Conservation (phyloP, 1,140 invertebrate species). For the Drosophila bipectinata region DNA sequence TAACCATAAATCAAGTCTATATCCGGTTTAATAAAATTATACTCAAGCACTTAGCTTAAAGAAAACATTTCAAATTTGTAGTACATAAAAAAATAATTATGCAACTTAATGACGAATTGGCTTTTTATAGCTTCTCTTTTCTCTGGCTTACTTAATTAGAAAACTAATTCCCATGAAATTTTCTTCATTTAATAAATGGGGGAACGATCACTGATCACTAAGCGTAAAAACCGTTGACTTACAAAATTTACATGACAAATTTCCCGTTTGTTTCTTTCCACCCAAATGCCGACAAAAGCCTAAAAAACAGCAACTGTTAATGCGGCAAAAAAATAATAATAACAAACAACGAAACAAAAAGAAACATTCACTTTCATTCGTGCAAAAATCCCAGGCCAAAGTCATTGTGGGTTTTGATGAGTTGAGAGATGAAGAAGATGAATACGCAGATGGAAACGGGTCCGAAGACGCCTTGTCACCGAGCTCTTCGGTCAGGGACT, state of each 20-base stretch:
- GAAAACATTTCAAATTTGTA: neutral
- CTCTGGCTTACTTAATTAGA: neutral
- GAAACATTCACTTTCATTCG: constrained; percentile 72
- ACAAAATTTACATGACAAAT: constrained; percentile 58
- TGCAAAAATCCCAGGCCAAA: constrained; percentile 63
- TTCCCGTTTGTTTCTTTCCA: constrained; percentile 32
- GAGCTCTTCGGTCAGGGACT: constrained; percentile 35
- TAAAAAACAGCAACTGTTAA: constrained; percentile 31
- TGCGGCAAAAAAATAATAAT: constrained; percentile 34
- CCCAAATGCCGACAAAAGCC: constrained; percentile 18
- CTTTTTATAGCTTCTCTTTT: neutral
- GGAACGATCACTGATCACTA: constrained; percentile 19
- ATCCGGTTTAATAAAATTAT: neutral
- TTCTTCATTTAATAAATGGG: constrained; percentile 15
- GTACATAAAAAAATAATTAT: neutral
- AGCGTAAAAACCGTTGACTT: constrained; percentile 31
- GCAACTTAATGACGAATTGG: neutral
- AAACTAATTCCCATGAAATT: neutral
- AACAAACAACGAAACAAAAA: constrained; percentile 28
- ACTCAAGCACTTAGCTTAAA: neutral
- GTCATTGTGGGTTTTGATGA: constrained; percentile 41
- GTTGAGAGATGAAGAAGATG: constrained; percentile 36
- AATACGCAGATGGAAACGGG: constrained; percentile 55
- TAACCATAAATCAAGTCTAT: constrained; percentile 1
- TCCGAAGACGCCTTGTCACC: constrained; percentile 57